These are phyloP conservation scores for Lepidotrigona ventralis DNA, from an alignment of 1,140 invertebrate species.

Conservation along the genomic window DNA sequence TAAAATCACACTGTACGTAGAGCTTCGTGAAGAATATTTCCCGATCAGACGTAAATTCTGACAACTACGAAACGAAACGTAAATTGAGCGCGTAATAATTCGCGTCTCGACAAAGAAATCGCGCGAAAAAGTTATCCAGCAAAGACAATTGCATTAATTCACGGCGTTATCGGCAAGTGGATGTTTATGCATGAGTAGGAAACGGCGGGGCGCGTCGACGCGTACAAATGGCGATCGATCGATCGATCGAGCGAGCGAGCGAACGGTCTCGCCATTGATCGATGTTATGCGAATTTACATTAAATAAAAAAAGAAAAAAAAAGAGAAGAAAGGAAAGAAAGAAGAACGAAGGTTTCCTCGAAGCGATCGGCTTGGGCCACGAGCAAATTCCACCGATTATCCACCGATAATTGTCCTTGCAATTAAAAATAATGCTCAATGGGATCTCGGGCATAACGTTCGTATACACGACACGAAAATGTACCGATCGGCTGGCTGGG, in stretches of 20 bases:
- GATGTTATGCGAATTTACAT: not conserved
- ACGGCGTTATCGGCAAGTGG: not conserved
- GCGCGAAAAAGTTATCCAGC: not conserved
- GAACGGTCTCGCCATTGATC: constrained; percentile 20
- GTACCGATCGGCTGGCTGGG: not conserved
- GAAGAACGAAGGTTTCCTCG: constrained; percentile 8
- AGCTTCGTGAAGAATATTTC: too few relatives aligned
- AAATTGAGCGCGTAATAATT: too few relatives aligned
- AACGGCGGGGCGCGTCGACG: constrained; percentile 22
- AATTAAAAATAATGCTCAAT: constrained; percentile 44
- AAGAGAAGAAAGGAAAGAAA: not conserved
- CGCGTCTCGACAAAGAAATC: too few relatives aligned
- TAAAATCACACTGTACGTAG: too few relatives aligned
- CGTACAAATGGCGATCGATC: constrained; percentile 38
- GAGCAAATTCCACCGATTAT: constrained; percentile 24
- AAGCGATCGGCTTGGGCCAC: not conserved
- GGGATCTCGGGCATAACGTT: not conserved
- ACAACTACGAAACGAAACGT: too few relatives aligned
- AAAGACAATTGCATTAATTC: not conserved
- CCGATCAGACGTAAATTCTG: too few relatives aligned
- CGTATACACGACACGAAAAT: not conserved
- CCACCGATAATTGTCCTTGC: constrained; percentile 4
- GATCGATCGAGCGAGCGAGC: constrained; percentile 9
- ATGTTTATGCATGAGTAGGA: constrained; percentile 39
- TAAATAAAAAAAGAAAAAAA: not conserved